phyloP scores from a whole-genome alignment of 2,113 vertebrate species.

The Nothoprocta pentlandii region DNA sequence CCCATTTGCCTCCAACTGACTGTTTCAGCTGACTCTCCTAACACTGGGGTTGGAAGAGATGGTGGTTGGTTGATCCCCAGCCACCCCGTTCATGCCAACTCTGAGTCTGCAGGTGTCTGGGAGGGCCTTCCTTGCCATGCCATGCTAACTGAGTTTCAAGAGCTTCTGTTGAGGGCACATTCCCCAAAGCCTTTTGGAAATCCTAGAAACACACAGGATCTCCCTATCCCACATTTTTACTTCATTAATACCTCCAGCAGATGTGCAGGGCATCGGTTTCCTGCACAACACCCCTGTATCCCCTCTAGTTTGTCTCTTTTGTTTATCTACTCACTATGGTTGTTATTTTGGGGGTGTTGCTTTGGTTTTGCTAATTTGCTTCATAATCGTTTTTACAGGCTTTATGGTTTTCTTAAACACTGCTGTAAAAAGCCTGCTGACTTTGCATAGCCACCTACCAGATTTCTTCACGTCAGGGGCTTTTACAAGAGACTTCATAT shows the following conservation, averaged over 20 bases:
- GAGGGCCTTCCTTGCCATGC: background rate
- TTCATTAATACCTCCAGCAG: background rate
- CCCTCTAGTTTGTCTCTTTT: background rate
- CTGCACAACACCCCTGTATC: background rate
- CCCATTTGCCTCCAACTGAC: too few species aligned
- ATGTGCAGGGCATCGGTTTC: background rate
- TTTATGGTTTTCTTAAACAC: background rate
- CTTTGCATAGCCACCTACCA: background rate
- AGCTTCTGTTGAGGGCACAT: background rate
- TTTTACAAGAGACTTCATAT: background rate
- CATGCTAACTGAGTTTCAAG: background rate
- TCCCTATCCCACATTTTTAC: background rate
- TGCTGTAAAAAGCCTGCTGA: background rate
- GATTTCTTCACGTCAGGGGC: background rate
- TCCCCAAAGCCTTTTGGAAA: background rate
- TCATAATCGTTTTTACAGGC: background rate
- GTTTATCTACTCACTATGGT: background rate
- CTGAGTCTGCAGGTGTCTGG: background rate
- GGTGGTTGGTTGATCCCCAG: background rate
- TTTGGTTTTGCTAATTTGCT: background rate
- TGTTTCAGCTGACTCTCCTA: background rate
- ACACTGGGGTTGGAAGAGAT: background rate
- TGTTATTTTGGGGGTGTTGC: too few species aligned
- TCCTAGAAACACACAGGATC: background rate
- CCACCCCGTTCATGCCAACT: background rate